Evolutionary conservation across 2,113 vertebrate species (phyloP), one percentile per base, ranked within the genome.

Genomic region (Syngnathus typhle): DNA sequence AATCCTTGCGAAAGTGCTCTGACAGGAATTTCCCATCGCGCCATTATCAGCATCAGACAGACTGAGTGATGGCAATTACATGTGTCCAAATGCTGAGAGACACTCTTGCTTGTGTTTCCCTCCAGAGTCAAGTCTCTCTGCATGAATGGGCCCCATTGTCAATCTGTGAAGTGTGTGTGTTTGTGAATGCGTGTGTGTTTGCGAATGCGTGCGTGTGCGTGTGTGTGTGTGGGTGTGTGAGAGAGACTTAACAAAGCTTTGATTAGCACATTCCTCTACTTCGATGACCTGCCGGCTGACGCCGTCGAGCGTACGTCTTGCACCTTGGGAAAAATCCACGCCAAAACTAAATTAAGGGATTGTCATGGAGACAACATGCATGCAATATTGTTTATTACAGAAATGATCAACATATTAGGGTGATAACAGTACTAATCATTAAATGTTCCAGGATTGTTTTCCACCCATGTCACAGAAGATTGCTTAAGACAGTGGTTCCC

Each of bases 51-150:
- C 61, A 63, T 63, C 41, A 63, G 61, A 63, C 67, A 61, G 38
- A 36, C 61, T 63, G 61, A 63, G 61, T 63, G 38, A 63, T 46
- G 21, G 61, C 61, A 46, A 63, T 63, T 63, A 63, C 61, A 63
- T 63, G 71, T 79, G 87, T 62, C 85, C 61, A 44, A 63, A 23
- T 44, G 41, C 61, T 63, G 43, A 46, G 60, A 62, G 61, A 41
- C 21, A 46, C 61, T 63, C 39, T 46, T 63, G 38, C 39, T 63
- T 27, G 19, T 32, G 21, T 43, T 91, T 89, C 90, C 90, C 55
- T 58, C 27, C 55, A 32, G 55, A 58, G 55, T 27, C 52, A 55
- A 55, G 23, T 58, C 55, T 58, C 27, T 58, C 15, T 3, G 55
- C 27, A 58, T 58, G 61, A 63, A 63, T 63, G 61, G 61, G 55